Base-by-base conservation (phyloP, 2,888 invertebrate genomes). In the Oxyteleia sp. region DNA sequence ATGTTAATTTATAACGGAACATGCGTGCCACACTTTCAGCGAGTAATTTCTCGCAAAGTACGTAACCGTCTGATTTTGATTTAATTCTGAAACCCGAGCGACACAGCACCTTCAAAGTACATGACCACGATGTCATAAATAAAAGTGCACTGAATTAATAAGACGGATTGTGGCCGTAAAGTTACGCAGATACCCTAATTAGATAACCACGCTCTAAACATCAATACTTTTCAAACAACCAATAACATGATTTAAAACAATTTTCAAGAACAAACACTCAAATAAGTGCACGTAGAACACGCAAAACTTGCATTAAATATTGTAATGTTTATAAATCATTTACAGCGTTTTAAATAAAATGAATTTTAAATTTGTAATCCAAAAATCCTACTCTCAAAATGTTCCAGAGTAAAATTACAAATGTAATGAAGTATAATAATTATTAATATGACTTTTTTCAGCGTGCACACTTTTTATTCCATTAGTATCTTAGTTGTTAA, bases 1-100 rank as follows among this genome's bases (percentile, higher is more conserved):
- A 86, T 86, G 88, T 51, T 86, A 87, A 89, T 89, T 86, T 86
- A 86, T 87, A 68, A 35, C 43, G 69, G 68, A 51, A 53, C 72
- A 76, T 69, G 75, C 69, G 75, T 63, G 69, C 55, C 71, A 63
- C 59, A 81, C 74, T 81, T 81, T 74, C 74, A 74, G 59, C 47
- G 38, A 53, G 45, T 64, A 45, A 68, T 81, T 76, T 76, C 66
- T 49, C 66, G 75, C 49, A 11, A 23, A 26, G 57, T 63, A 29
- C 63, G 74, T 74, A 51, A 29, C 61, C 43, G 51, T 41, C 63
- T 61, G 63, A 55, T 55, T 72, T 72, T 49, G 72, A 61, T 63
- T 63, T 69, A 59, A 64, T 57, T 75, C 61, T 53, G 51, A 59
- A 69, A 64, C 45, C 43, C 49, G 35, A 47, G 45, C 57, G 32